Evolutionary conservation across 2,888 invertebrate genomes (phyloP), one percentile per base, ranked within the genome.

Genomic region (Poecilobothrus nobilitatus): DNA sequence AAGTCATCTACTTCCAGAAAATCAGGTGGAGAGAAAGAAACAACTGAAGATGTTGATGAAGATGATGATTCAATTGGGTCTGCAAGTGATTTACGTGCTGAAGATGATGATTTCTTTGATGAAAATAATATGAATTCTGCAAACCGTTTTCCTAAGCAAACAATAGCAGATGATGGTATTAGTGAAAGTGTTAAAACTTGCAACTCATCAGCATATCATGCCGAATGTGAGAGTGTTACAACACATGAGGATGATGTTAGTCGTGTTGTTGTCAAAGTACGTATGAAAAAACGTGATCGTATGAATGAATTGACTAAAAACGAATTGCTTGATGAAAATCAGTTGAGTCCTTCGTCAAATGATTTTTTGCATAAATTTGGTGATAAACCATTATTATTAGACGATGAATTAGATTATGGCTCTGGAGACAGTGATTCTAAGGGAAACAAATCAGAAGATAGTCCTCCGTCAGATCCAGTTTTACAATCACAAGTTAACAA

Each of bases 311-410:
- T 68, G 7, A 65, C 73, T 7, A 9, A 15, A 33, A 20, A 20
- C 18, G 33, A 33, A 20, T 10, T 65, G 8, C 18, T 65, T 20
- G 83, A 81, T 64, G 86, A 85, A 65, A 86, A 85, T 75, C 84
- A 87, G 66, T 80, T 87, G 37, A 81, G 81, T 70, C 79, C 81
- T 61, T 76, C 78, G 3, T 81, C 80, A 41, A 79, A 76, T 70
- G 87, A 91, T 71, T 87, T 91, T 8, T 87, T 91, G 0, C 91
- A 91, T 77, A 89, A 88, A 73, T 90, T 90, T 74, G 91, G 91
- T 1, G 90, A 90, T 71, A 86, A 87, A 73, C 91, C 91, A 1
- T 79, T 92, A 62, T 78, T 92, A 6, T 84, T 91, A 68, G 91
- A 92, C 76, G 91, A 91, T 77, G 91, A 92, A 75, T 79, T 91